phyloP scores from a whole-genome alignment of 2,888 invertebrate species.

The Sympetrum striolatum region DNA sequence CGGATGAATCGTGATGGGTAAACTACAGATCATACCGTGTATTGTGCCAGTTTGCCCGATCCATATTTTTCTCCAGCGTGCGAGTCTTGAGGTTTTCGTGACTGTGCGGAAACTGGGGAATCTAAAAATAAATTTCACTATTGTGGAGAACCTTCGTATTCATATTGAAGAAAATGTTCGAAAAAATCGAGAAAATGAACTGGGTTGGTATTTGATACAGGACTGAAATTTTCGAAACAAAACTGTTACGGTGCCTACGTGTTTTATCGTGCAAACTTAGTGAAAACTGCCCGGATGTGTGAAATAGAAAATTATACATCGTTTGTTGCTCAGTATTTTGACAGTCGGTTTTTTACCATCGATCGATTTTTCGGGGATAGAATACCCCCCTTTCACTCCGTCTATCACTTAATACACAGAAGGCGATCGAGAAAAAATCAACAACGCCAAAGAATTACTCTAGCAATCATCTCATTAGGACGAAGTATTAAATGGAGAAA shows the following conservation, averaged over 20 bases:
- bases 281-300: slow-evolving; percentile 31
- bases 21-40: slow-evolving; percentile 14
- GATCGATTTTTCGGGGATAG: slow-evolving; percentile 5
- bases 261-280: slow-evolving; percentile 31
- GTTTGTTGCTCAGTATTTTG: slow-evolving; percentile 31
- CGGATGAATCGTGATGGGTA: not conserved
- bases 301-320: not conserved
- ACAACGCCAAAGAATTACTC: not conserved
- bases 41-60: slow-evolving; percentile 32
- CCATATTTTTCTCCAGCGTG: not conserved
- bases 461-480: not conserved
- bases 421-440: not conserved
- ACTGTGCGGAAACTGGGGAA: not conserved
- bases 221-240: slow-evolving; percentile 16
- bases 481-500: not conserved
- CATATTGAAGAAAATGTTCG: not conserved
- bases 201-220: slow-evolving; percentile 12
- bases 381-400: slow-evolving; percentile 6
- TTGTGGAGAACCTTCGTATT: not conserved
- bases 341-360: slow-evolving; percentile 18
- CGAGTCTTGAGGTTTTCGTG: not conserved
- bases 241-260: slow-evolving; percentile 19
- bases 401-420: not conserved
- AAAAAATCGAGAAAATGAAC: not conserved
- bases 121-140: too few species aligned